These are phyloP conservation scores for Electrona antarctica DNA, from an alignment of 2,113 vertebrate species.

Conservation along the genomic window DNA sequence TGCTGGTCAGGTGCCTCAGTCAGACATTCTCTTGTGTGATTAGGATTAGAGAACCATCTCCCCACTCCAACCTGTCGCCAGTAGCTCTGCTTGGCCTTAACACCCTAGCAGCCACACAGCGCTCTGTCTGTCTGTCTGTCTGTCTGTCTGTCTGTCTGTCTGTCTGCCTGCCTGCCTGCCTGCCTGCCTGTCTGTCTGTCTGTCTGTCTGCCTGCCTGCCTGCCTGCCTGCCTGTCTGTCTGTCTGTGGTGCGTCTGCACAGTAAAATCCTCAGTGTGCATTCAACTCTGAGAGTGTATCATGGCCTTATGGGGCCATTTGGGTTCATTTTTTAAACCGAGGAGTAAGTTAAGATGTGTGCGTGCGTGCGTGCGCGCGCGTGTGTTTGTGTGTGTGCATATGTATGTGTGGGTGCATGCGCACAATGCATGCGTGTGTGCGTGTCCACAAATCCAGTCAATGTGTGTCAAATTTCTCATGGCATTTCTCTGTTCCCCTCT, in stretches of 20 bases:
- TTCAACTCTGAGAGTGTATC: too few relatives aligned
- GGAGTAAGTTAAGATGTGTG: conserved; percentile 47
- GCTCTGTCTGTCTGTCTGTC: conserved; percentile 41
- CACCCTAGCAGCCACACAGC: conserved; percentile 69
- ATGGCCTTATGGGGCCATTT: too few relatives aligned
- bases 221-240: too few relatives aligned
- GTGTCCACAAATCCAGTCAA: conserved; percentile 54
- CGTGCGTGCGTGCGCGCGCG: conserved; percentile 19
- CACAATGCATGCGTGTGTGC: conserved; percentile 41
- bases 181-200: too few relatives aligned
- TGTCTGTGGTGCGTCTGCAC: too few relatives aligned
- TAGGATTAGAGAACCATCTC: conserved; percentile 82
- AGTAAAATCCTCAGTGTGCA: background rate
- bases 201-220: too few relatives aligned
- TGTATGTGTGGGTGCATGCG: conserved; percentile 19
- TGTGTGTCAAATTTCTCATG: conserved; percentile 63
- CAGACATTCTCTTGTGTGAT: conserved; percentile 78
- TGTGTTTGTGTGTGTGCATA: conserved; percentile 43
- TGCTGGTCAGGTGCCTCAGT: conserved; percentile 77
- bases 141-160: background rate
- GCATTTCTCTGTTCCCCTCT: conserved; percentile 25
- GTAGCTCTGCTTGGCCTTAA: conserved; percentile 82
- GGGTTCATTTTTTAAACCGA: background rate
- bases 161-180: too few relatives aligned
- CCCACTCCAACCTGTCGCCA: conserved; percentile 82